Base-by-base conservation (phyloP, 2,797 vertebrate species). In the Bryconaethiops microstoma region DNA sequence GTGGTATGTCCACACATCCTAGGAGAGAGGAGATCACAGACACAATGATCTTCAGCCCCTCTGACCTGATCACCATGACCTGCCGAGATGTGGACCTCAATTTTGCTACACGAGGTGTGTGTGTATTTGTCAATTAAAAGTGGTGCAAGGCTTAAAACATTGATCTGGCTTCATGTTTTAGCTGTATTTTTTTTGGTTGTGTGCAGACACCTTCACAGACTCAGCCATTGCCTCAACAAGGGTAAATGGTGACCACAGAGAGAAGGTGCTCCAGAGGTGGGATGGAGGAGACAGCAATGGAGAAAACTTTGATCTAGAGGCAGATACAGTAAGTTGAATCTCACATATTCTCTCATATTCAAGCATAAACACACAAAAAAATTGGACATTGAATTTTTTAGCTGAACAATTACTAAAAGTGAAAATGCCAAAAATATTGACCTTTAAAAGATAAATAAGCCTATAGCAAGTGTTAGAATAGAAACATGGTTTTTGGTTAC, bases 61-160 rank as follows among this genome's bases (percentile, higher is more conserved):
- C 90, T 4, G 96, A 98, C 81, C 89, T 97, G 19, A 94, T 96
- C 83, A 94, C 96, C 12, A 96, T 98, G 90, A 96, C 94, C 87
- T 98, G 96, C 92, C 94, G 83, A 89, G 96, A 97, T 3, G 96
- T 98, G 29, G 97, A 98, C 89, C 96, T 97, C 86, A 97, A 95
- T 90, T 97, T 90, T 35, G 97, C 97, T 75, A 97, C 95, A 75
- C 95, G 95, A 95, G 97, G 96, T 97, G 93, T 17, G 62, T 75
- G 42, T 17, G 19, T 68, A 17, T 82, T 12, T 82, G 16, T 81
- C 19, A 16, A 17, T 13, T 25, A 21, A 75, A 45, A 45, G 64
- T 7, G 45, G 25, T 35, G 0, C 45, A 19, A 13, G n/a, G n/a
- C 10, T 23, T 23, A 25, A 69, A 59, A 74, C 40, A 59, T 67